Conservation (phyloP, 1,140 invertebrate species). For the Cydia fagiglandana region DNA sequence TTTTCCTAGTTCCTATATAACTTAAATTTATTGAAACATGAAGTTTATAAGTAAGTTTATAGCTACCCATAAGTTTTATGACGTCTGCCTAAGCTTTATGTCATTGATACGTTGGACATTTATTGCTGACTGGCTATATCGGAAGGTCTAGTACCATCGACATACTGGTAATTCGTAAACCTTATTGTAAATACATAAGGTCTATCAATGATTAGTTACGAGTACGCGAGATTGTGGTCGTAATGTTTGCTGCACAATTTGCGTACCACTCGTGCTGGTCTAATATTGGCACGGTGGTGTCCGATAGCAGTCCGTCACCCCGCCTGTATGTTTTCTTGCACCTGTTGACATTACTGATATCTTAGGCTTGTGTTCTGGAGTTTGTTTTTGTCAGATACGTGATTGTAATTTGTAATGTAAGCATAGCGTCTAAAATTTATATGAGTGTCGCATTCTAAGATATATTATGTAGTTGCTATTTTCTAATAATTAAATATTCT, state of each 20-base stretch:
- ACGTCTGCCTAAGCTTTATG: not conserved
- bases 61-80: not conserved
- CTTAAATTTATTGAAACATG: not conserved
- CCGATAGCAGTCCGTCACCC: not conserved
- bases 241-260: not conserved
- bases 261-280: slow-evolving; percentile 5
- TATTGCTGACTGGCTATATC: slow-evolving; percentile 8
- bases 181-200: not conserved
- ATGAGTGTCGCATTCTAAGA: not conserved
- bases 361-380: not conserved
- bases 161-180: not conserved
- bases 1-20: not conserved
- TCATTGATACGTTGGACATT: not conserved
- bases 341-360: slow-evolving; percentile 33
- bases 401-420: not conserved
- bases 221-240: not conserved
- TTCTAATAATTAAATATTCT: too few relatives aligned
- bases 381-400: not conserved
- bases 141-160: not conserved
- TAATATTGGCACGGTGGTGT: slow-evolving; percentile 17
- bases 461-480: too few relatives aligned
- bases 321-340: slow-evolving; percentile 33
- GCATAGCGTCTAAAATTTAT: not conserved
- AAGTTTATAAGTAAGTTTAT: slow-evolving; percentile 4
- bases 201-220: not conserved